Percentiles rank a stretch among this genome's conserved stretches.
Conservation (phyloP, 1,140 invertebrate genomes). For the Sipha flava region DNA sequence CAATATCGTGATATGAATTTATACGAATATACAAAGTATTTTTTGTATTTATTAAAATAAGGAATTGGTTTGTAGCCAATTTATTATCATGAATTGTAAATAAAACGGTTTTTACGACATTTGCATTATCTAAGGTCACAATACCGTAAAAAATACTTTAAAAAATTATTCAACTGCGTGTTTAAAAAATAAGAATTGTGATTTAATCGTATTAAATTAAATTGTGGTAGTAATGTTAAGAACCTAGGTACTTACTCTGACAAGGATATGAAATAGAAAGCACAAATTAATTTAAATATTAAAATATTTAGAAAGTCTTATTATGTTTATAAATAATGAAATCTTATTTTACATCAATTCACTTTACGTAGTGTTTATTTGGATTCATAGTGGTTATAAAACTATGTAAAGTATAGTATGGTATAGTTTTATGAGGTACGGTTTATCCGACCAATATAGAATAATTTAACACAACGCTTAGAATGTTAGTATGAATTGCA, state of each 20-base stretch:
- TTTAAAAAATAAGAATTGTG: neutral
- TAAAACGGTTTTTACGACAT: neutral
- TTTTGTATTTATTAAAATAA: neutral
- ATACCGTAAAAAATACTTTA: neutral
- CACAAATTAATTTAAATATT: neutral
- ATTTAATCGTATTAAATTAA: neutral
- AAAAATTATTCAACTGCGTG: neutral
- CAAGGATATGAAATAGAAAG: neutral
- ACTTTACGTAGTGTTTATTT: neutral
- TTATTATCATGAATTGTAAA: neutral
- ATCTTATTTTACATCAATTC: neutral
- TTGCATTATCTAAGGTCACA: neutral
- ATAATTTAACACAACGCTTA: neutral
- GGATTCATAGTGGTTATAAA: neutral
- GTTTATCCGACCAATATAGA: neutral
- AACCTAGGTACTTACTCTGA: neutral
- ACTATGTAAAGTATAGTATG: neutral
- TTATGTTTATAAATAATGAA: neutral
- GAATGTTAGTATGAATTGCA: no score
- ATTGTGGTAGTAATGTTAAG: neutral
- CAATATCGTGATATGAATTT: no score
- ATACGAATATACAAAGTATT: no score
- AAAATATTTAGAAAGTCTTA: neutral
- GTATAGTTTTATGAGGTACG: neutral
- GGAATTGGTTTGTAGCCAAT: neutral